Evolutionary conservation across 53 echinoderm and acorn worm species (phyloP), one percentile per base, ranked within the genome.

Genomic region (Luidia sarsii): DNA sequence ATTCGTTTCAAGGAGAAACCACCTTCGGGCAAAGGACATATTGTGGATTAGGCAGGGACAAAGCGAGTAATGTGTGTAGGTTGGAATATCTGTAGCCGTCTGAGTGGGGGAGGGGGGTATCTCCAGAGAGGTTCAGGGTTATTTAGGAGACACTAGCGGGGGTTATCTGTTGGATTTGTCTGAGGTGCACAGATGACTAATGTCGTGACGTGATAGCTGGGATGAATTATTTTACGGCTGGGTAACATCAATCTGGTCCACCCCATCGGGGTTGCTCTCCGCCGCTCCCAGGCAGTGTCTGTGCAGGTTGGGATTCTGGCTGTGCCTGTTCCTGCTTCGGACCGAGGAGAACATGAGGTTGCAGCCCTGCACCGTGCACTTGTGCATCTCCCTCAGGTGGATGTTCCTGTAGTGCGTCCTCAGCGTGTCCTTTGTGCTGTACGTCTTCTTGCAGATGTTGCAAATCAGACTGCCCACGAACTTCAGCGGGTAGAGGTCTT

Each of bases 381-480:
- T 62, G 55, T 83, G 88, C 88, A 88, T 83, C 27, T 74, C 75
- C 10, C 82, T 55, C 13, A 88, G 65, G 60, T 88, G 88, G n/a
- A 74, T 83, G 34, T 75, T 83, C 48, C 72, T 82, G 50, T 88
- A 88, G 46, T 88, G 88, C 24, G 82, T 71, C 24, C 82, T 50
- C 27, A 88, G 60, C 1, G 88, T 66, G 28, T 82, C 75, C 28
- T 88, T 74, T 23, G 66, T 83, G 75, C 75, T 65, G 68, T 82
- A 88, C 11, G 72, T 65, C 29, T 83, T 83, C 64, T 64, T 67
- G 59, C 88, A 88, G 45, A 88, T 80, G 39, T 88, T 83, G 37
- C 88, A 88, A 0, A 80, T 57, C 31, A 86, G 80, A n/a, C 68
- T 77, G 14, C 57, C 68, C 10, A 56, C 53, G 45, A 68, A 57